Conservation (phyloP, 2,888 invertebrate species). For the Drepana falcataria region DNA sequence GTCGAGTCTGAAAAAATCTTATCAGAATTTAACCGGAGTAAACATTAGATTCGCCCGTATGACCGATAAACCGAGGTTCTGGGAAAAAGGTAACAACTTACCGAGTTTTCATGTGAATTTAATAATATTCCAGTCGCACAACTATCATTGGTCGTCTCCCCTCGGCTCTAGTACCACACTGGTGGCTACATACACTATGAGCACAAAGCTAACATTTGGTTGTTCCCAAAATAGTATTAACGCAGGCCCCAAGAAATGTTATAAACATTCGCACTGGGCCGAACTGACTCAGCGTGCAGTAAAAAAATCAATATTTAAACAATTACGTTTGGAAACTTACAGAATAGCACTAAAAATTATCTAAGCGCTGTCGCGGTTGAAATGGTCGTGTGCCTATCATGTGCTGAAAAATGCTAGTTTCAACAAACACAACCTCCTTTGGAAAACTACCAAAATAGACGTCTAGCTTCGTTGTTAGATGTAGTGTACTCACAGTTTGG, state of each 20-base stretch:
- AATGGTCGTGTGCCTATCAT: conserved; percentile 55
- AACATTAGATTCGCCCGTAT: conserved; percentile 44
- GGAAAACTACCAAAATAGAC: conserved; percentile 57
- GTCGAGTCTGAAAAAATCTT: conserved; percentile 21
- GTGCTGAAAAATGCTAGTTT: conserved; percentile 65
- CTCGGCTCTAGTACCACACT: conserved; percentile 33
- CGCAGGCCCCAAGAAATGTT: conserved; percentile 72
- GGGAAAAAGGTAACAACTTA: conserved; percentile 5
- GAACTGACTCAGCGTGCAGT: conserved; percentile 47
- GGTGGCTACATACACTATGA: conserved; percentile 52
- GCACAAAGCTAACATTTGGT: conserved; percentile 63
- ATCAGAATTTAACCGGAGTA: conserved; percentile 33
- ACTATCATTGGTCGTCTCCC: conserved; percentile 22
- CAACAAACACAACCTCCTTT: conserved; percentile 52
- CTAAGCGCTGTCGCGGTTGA: conserved; percentile 31
- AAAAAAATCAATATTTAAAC: conserved; percentile 69
- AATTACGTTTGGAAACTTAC: too few relatives aligned
- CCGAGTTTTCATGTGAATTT: conserved; percentile 1
- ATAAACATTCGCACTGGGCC: conserved; percentile 59
- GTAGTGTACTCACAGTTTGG: conserved; percentile 44
- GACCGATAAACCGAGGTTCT: conserved; percentile 43
- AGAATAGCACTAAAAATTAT: conserved; percentile 5
- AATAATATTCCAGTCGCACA: conserved; percentile 5
- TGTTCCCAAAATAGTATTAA: conserved; percentile 72
- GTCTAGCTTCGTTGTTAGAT: conserved; percentile 1